Conservation (phyloP, 2,888 invertebrate genomes). For the Nymphalis polychloros region DNA sequence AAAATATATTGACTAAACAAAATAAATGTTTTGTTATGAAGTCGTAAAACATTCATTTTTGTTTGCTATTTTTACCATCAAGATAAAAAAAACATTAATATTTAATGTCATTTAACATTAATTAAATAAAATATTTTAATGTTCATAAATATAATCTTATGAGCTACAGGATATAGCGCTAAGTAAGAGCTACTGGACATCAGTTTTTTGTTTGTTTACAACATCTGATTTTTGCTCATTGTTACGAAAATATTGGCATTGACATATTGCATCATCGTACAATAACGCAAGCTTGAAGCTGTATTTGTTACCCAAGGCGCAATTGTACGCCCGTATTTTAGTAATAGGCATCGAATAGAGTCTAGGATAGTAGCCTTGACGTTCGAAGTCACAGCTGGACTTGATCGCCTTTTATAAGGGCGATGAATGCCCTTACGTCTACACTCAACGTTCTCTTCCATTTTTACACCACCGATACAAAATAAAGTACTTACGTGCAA, state of each 20-base stretch:
- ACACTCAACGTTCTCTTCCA: conserved; percentile 15
- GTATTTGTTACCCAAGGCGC: conserved; percentile 35
- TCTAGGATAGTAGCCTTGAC: conserved; percentile 15
- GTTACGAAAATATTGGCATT: conserved; percentile 70
- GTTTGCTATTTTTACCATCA: too few relatives aligned
- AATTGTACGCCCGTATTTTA: conserved; percentile 45
- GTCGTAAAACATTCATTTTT: too few relatives aligned
- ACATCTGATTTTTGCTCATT: conserved; percentile 43
- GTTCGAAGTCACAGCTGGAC: conserved; percentile 20
- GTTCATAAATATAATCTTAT: too few relatives aligned
- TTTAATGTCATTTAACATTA: too few relatives aligned
- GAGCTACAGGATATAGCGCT: background rate
- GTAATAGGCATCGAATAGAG: background rate
- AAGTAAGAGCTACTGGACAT: background rate
- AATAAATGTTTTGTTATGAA: too few relatives aligned
- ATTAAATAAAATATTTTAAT: too few relatives aligned
- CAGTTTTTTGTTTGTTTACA: conserved; percentile 54
- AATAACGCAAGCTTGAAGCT: conserved; percentile 39
- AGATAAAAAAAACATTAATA: too few relatives aligned
- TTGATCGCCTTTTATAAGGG: background rate
- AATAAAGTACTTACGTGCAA: conserved; percentile 91
- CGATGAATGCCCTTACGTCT: conserved; percentile 13
- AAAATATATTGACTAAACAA: too few relatives aligned
- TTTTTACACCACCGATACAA: conserved; percentile 7
- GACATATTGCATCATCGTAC: conserved; percentile 74